phyloP scores from a whole-genome alignment of 2,797 vertebrate genomes.

The Psittacula derbiana region DNA sequence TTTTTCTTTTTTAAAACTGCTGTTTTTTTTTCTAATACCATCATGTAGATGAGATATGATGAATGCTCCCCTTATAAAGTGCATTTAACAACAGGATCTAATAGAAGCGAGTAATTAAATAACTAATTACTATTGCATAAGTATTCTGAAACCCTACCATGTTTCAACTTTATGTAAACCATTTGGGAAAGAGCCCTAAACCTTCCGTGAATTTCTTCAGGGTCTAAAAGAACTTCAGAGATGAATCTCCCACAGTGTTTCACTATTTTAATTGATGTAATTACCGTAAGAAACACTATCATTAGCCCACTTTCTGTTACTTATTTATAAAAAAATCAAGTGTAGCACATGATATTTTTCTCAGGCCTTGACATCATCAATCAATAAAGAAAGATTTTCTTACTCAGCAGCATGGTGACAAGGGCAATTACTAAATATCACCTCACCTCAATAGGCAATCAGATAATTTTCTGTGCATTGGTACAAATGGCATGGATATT shows the following conservation, averaged over 20 bases:
- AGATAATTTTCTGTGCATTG: neutral
- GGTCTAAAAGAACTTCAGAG: neutral
- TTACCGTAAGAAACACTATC: neutral
- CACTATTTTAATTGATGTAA: neutral
- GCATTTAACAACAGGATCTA: neutral
- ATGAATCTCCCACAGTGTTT: neutral
- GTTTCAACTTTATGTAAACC: neutral
- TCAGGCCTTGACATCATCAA: neutral
- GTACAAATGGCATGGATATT: neutral
- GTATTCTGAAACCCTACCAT: neutral
- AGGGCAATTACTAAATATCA: neutral
- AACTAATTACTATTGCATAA: neutral
- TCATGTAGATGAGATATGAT: neutral
- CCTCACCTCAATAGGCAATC: neutral
- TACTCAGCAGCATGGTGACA: neutral
- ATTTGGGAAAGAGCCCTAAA: neutral
- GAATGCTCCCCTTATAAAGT: neutral
- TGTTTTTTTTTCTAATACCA: neutral
- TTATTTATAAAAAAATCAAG: neutral
- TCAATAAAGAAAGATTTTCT: neutral
- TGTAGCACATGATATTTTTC: neutral
- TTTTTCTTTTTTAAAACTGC: neutral
- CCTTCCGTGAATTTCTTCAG: neutral
- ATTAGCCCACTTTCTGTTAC: neutral
- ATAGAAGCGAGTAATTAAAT: neutral